phyloP scores from a whole-genome alignment of 2,888 invertebrate species.

The Linnaemya vulpina region DNA sequence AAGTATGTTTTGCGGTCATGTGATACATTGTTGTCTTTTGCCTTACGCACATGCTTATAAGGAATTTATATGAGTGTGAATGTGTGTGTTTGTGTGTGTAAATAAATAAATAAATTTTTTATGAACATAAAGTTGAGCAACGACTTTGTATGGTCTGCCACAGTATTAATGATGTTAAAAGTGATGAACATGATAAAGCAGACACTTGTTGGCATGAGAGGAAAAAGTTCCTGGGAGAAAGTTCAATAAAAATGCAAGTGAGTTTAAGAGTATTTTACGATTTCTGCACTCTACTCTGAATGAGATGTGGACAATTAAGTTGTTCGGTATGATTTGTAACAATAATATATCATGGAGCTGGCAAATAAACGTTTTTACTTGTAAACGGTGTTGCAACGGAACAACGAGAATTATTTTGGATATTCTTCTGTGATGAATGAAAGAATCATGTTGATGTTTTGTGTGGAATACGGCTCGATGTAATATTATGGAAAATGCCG shows the following conservation, averaged over 20 bases:
- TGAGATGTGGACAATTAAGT: background rate
- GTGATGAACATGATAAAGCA: slow-evolving; percentile 39
- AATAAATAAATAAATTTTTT: slow-evolving; percentile 15
- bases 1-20: slow-evolving; percentile 56
- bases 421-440: too few species aligned
- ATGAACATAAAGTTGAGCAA: slow-evolving; percentile 28
- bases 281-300: background rate
- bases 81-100: background rate
- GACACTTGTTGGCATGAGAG: slow-evolving; percentile 24
- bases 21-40: slow-evolving; percentile 13
- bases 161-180: slow-evolving; percentile 54
- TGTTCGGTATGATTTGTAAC: background rate
- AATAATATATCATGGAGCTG: background rate
- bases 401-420: too few species aligned
- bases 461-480: too few species aligned
- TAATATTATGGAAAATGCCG: too few species aligned
- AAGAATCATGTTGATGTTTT: too few species aligned
- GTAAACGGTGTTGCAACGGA: too few species aligned
- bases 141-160: slow-evolving; percentile 44
- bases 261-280: background rate
- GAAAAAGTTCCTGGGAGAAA: background rate
- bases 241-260: background rate
- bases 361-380: too few species aligned
- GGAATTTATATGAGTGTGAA: background rate
- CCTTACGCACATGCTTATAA: background rate